Evolutionary conservation across 1,140 invertebrate species (phyloP).

Genomic region (Cyclina sinensis): DNA sequence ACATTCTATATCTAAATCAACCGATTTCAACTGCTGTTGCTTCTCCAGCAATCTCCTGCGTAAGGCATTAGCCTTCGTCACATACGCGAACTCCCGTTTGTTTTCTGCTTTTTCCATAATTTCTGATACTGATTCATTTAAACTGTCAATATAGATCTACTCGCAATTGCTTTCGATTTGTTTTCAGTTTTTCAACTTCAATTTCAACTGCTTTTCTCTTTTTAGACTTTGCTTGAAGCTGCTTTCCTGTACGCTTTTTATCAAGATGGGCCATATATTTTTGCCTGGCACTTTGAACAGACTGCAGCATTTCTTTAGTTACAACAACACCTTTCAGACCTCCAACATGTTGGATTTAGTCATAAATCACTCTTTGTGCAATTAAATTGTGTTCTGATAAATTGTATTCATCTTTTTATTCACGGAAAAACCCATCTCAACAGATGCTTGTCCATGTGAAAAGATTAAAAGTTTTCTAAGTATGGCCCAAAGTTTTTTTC

Average conservation of each 20-base stretch:
- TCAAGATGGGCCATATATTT: not conserved
- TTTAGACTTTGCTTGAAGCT: not conserved
- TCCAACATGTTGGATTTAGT: not conserved
- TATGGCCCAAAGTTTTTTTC: not conserved
- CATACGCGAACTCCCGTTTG: not conserved
- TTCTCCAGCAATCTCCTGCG: not conserved
- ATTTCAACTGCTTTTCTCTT: not conserved
- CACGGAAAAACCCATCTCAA: constrained; percentile 77
- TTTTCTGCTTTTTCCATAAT: not conserved
- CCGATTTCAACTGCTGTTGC: not conserved
- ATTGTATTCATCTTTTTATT: constrained; percentile 70
- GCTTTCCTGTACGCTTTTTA: not conserved
- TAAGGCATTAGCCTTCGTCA: not conserved
- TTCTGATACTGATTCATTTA: not conserved
- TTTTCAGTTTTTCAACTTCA: not conserved
- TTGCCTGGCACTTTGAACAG: not conserved
- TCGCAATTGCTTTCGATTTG: not conserved
- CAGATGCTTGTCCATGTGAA: constrained; percentile 76
- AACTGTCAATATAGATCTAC: not conserved
- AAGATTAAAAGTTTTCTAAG: constrained; percentile 29
- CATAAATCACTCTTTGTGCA: not conserved
- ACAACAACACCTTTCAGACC: constrained; percentile 1
- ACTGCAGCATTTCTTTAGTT: not conserved
- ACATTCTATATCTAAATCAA: too few species aligned
- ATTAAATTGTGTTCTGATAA: not conserved